Base-by-base conservation (phyloP, 2,888 invertebrate genomes). In the Apamea epomidion region DNA sequence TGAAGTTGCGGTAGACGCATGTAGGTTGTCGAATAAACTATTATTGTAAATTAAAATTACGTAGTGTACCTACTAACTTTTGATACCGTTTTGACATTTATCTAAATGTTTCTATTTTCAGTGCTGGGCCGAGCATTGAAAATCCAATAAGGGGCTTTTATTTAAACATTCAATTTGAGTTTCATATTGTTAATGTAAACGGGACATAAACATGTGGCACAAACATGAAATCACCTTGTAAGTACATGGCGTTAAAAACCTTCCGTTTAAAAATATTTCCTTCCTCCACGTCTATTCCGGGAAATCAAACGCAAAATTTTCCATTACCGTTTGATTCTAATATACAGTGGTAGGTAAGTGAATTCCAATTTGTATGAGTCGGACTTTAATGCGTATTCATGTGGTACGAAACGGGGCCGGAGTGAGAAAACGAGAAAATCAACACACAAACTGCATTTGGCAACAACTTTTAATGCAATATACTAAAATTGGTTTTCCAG, bases 401-500 rank as follows among this genome's bases (percentile, higher is more conserved):
- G 85, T 84, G 76, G 78, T 80, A 82, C 73, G 51, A 84, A 85
- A 84, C 62, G 85, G 74, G 72, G 74, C 45, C 73, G 81, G 51
- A 78, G 78, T 75, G 82, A 83, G 87, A 86, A 89, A 89, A 87
- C 80, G 87, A 69, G 85, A 83, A 91, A 90, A 92, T 90, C 90
- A 90, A 92, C 92, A 92, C 90, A 92, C 91, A 92, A 93, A 94
- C 92, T 92, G 92, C 94, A 95, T 95, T 96, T 96, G 96, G 96
- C 96, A 96, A 95, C 95, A 94, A 95, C 94, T 94, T 95, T 95
- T 94, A 94, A 94, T 92, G 93, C 94, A 94, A 95, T 95, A 94
- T 93, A 95, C 93, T 94, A 94, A 95, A 95, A 96, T 96, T 96
- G 96, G 94, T 96, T 96, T 96, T 94, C 94, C 92, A 94, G 93